A percentile compares a stretch with the other conserved stretches of the same genome.
phyloP scores from a whole-genome alignment of 1,140 invertebrate species.

The Tetramorium simillimum region DNA sequence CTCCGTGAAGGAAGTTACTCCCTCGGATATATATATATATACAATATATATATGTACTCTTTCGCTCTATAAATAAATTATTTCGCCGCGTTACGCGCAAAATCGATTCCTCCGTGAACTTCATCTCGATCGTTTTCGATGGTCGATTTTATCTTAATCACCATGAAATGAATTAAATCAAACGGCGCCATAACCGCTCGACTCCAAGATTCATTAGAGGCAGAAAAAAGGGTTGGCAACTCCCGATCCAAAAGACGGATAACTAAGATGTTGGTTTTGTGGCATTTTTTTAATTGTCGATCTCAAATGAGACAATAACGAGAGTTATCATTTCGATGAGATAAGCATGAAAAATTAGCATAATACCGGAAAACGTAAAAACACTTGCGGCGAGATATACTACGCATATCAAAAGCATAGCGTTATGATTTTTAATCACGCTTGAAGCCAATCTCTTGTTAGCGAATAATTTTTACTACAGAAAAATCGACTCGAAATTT shows the following conservation, averaged over 20 bases:
- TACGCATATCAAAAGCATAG: neutral
- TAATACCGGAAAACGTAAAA: neutral
- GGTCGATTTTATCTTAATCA: constrained; percentile 43
- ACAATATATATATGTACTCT: neutral
- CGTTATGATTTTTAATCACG: neutral
- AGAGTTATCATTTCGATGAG: neutral
- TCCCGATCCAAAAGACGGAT: neutral
- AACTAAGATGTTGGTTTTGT: neutral
- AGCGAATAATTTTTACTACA: neutral
- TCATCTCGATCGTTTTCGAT: constrained; percentile 1
- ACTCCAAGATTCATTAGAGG: constrained; percentile 23
- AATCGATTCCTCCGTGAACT: constrained; percentile 44
- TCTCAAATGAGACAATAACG: neutral
- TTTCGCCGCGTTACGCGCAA: constrained; percentile 36
- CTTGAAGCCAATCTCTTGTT: neutral
- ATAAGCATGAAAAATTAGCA: constrained; percentile 49
- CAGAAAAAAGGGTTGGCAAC: neutral
- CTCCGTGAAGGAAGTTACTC: constrained; percentile 27
- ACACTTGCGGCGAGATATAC: neutral
- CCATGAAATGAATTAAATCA: constrained; percentile 34
- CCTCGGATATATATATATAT: neutral
- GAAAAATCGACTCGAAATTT: neutral
- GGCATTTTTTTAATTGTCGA: constrained; percentile 44
- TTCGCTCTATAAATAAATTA: constrained; percentile 49
- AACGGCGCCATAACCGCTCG: neutral